Evolutionary conservation across 2,888 invertebrate genomes (phyloP).

Genomic region (Dioctria rufipes): DNA sequence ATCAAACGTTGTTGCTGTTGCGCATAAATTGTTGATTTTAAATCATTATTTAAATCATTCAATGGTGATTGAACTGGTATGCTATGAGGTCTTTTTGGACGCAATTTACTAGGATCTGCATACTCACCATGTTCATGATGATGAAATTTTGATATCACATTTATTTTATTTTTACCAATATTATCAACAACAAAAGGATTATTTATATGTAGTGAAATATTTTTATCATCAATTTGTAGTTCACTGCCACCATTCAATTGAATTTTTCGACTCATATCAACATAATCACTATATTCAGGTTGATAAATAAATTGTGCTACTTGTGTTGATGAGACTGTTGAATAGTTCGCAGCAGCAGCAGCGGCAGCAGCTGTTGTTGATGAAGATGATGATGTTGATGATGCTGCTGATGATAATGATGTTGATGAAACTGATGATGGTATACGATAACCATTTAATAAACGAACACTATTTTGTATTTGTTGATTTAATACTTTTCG

Average conservation of each 20-base stretch:
- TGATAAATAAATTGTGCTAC: slow-evolving; percentile 29
- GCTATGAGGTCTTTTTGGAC: slow-evolving; percentile 75
- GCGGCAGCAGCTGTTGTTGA: no score
- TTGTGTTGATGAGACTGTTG: slow-evolving; percentile 16
- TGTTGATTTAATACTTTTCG: slow-evolving; percentile 58
- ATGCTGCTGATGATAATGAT: slow-evolving; percentile 5
- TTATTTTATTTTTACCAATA: slow-evolving; percentile 17
- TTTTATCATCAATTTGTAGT: slow-evolving; percentile 62
- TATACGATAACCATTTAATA: slow-evolving; percentile 58
- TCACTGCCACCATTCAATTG: slow-evolving; percentile 62
- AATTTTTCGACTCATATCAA: slow-evolving; percentile 60
- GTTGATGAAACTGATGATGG: slow-evolving; percentile 34
- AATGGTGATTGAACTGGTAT: slow-evolving; percentile 72
- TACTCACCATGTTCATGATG: slow-evolving; percentile 62
- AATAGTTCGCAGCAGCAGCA: no score
- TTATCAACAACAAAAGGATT: slow-evolving; percentile 60
- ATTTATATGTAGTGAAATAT: slow-evolving; percentile 62
- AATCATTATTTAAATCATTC: slow-evolving; percentile 60
- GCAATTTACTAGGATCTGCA: slow-evolving; percentile 67
- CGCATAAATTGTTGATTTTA: slow-evolving; percentile 57
- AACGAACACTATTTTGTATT: slow-evolving; percentile 13
- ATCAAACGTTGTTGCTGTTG: slow-evolving; percentile 58
- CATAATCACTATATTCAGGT: slow-evolving; percentile 42
- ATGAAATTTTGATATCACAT: slow-evolving; percentile 42
- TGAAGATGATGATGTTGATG: background rate